Percentiles rank a stretch among this genome's conserved stretches.
Evolutionary conservation across 2,888 invertebrate species (phyloP).

Genomic region (Coelinius sp.): DNA sequence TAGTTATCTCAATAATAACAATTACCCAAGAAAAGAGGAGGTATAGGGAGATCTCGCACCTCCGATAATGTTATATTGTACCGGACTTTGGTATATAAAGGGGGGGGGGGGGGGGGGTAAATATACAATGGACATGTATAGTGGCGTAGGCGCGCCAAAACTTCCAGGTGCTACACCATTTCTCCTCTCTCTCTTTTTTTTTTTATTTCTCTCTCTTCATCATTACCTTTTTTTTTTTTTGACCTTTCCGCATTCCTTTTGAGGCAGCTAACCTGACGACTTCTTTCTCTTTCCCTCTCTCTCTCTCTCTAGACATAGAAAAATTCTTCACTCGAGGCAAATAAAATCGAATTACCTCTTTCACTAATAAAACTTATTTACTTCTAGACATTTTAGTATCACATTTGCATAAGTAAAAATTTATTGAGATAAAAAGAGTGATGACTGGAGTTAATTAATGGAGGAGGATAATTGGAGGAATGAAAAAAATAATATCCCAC

Average conservation of each 20-base stretch:
- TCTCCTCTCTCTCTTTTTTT: constrained; percentile 28
- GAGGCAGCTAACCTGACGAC: constrained; percentile 9
- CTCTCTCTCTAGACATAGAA: constrained; percentile 3
- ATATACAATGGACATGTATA: constrained; percentile 21
- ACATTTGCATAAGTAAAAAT: neutral
- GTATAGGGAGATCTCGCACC: constrained; percentile 51
- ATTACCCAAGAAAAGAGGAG: constrained; percentile 47
- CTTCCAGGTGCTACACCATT: constrained; percentile 36
- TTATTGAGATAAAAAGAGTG: neutral
- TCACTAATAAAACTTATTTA: constrained; percentile 6
- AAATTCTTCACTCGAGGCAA: neutral
- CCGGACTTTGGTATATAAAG: constrained; percentile 25
- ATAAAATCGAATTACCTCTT: constrained; percentile 4
- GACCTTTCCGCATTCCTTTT: constrained; percentile 11
- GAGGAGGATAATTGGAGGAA: neutral
- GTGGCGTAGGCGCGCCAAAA: constrained; percentile 35
- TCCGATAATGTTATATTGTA: constrained; percentile 51
- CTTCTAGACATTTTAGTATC: neutral
- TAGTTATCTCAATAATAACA: constrained; percentile 55
- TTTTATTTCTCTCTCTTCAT: constrained; percentile 24
- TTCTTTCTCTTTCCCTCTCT: constrained; percentile 28
- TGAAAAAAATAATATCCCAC: neutral
- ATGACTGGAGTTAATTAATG: neutral
- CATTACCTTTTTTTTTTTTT: constrained; percentile 9
- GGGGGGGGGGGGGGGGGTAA: neutral